A percentile compares a stretch with the other conserved stretches of the same genome.
Conservation (phyloP, 2,113 vertebrate species). For the Athene noctua region DNA sequence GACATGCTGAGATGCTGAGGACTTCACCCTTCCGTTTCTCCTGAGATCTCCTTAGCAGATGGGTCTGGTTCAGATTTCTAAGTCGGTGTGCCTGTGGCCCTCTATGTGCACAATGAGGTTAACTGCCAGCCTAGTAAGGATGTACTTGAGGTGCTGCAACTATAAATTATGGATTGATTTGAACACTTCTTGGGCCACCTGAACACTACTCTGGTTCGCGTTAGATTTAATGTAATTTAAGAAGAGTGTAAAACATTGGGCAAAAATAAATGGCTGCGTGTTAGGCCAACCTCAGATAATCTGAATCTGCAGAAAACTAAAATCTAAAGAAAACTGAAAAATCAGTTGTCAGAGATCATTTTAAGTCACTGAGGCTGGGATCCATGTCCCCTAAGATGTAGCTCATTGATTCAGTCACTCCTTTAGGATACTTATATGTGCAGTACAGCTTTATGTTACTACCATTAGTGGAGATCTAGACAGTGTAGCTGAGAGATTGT, state of each 20-base stretch:
- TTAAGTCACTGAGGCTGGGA: not conserved
- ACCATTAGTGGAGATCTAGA: not conserved
- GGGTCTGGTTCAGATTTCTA: not conserved
- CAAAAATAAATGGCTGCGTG: not conserved
- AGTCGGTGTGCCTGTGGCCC: rapidly evolving
- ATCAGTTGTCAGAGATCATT: not conserved
- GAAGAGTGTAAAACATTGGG: not conserved
- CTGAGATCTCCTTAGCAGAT: not conserved
- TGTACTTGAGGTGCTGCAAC: not conserved
- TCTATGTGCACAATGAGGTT: rapidly evolving
- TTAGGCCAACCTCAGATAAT: not conserved
- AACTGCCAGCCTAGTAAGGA: not conserved
- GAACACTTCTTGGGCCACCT: not conserved
- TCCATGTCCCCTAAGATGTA: not conserved
- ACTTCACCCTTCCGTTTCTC: not conserved
- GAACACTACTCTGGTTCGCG: not conserved
- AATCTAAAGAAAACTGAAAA: not conserved
- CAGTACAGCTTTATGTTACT: not conserved
- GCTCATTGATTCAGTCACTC: not conserved
- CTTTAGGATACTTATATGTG: not conserved
- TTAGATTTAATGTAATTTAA: not conserved
- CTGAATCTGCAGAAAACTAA: not conserved
- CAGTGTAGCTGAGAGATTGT: not conserved
- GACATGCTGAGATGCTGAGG: not conserved
- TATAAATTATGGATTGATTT: not conserved